These are phyloP conservation scores for Tympanoctomys barrerae DNA, from an alignment of 2,797 vertebrate species.

Conservation along the genomic window DNA sequence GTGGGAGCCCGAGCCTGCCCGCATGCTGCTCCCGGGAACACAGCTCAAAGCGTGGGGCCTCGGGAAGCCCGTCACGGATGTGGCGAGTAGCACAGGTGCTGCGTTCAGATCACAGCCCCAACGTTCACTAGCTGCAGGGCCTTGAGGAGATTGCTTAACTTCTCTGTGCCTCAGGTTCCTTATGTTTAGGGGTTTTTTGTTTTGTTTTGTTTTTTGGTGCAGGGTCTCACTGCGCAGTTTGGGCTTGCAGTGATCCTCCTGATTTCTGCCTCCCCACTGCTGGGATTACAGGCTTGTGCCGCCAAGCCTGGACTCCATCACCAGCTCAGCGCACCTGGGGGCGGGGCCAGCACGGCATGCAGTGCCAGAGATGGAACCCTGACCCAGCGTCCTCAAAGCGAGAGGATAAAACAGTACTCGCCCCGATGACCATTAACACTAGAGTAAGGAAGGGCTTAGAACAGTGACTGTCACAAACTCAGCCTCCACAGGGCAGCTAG, in stretches of 20 bases:
- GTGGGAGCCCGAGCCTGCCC: background rate
- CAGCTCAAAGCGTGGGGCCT: background rate
- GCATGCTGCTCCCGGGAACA: background rate
- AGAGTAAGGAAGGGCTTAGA: no score
- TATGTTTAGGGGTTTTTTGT: background rate
- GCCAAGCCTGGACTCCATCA: no score
- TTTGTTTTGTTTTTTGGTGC: no score
- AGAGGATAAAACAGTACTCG: accelerated
- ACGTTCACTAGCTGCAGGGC: accelerated
- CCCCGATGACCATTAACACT: background rate
- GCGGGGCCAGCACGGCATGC: no score
- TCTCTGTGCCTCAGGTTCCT: background rate
- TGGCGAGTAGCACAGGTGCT: background rate
- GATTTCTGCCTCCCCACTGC: no score
- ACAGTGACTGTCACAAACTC: accelerated
- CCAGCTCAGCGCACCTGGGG: no score
- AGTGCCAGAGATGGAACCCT: no score
- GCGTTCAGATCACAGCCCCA: background rate
- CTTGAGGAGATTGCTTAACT: background rate
- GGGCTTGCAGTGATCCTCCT: no score
- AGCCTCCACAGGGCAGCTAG: accelerated
- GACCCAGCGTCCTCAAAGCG: background rate
- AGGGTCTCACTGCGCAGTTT: no score
- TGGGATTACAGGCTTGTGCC: no score
- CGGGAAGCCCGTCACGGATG: no score